Percentiles rank a stretch among this genome's conserved stretches.
phyloP scores from a whole-genome alignment of 2,113 vertebrate genomes.

The Pandion haliaetus region DNA sequence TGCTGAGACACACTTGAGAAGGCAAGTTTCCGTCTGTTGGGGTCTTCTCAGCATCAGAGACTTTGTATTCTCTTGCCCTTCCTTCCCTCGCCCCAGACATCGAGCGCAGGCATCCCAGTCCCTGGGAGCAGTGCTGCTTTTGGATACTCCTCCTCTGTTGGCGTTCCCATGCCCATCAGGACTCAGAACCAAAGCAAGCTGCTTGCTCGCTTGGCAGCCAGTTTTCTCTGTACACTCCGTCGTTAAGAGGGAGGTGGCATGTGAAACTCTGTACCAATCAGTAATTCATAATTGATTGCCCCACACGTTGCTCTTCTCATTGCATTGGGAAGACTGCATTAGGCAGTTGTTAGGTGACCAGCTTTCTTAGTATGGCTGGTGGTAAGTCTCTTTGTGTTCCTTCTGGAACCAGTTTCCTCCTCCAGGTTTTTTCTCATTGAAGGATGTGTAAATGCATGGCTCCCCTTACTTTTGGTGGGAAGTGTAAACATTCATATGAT shows the following conservation, averaged over 20 bases:
- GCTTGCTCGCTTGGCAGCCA: background rate
- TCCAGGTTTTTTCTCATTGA: background rate
- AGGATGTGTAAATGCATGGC: background rate
- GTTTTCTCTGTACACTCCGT: background rate
- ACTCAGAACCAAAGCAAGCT: background rate
- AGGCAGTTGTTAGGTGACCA: background rate
- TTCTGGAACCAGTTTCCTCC: background rate
- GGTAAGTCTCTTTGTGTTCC: background rate
- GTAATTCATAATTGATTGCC: background rate
- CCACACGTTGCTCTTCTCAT: background rate
- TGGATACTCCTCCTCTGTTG: background rate
- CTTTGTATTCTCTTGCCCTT: background rate
- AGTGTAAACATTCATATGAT: conserved; percentile 3
- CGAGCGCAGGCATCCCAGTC: background rate
- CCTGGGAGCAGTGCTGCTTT: background rate
- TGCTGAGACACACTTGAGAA: background rate
- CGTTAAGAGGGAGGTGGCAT: background rate
- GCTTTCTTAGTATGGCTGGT: background rate
- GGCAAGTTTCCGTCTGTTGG: background rate
- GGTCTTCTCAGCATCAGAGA: background rate
- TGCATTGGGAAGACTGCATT: background rate
- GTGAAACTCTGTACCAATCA: background rate
- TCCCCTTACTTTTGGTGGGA: background rate
- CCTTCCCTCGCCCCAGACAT: background rate
- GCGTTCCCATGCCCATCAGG: background rate